Evolutionary conservation across 2,888 invertebrate genomes (phyloP).

Genomic region (Masnerella sp.): DNA sequence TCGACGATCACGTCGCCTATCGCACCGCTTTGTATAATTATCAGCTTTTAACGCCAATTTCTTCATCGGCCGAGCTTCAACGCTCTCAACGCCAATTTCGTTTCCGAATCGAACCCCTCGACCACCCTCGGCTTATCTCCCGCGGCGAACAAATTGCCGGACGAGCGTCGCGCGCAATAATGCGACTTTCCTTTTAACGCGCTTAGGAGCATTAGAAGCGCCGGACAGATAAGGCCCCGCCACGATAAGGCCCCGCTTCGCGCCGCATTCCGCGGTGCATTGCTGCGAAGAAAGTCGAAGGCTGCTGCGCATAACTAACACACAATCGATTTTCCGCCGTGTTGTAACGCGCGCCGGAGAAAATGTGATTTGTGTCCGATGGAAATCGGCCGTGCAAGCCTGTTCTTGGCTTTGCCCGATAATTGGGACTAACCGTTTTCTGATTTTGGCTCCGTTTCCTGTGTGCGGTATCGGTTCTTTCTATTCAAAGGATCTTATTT

Average conservation of each 20-base stretch:
- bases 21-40: conserved; percentile 14
- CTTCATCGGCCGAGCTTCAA: too few species aligned
- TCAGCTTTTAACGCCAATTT: not conserved
- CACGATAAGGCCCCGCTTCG: conserved; percentile 50
- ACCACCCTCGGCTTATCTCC: too few species aligned
- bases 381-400: conserved; percentile 6
- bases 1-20: conserved; percentile 7
- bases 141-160: conserved; percentile 4
- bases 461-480: too few species aligned
- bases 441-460: too few species aligned
- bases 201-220: conserved; percentile 51
- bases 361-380: conserved; percentile 35
- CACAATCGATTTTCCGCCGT: conserved; percentile 49
- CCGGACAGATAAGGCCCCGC: conserved; percentile 58
- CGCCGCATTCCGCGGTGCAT: conserved; percentile 63
- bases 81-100: too few species aligned
- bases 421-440: conserved; percentile 3
- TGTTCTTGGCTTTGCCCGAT: conserved; percentile 1
- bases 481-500: too few species aligned
- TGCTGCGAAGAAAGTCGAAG: conserved; percentile 64
- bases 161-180: conserved; percentile 1
- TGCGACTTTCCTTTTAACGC: conserved; percentile 36
- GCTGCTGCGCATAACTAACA: conserved; percentile 52
- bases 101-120: too few species aligned
- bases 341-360: conserved; percentile 26